Evolutionary conservation across 1,140 invertebrate species (phyloP).

Genomic region (Hyles vespertilio): DNA sequence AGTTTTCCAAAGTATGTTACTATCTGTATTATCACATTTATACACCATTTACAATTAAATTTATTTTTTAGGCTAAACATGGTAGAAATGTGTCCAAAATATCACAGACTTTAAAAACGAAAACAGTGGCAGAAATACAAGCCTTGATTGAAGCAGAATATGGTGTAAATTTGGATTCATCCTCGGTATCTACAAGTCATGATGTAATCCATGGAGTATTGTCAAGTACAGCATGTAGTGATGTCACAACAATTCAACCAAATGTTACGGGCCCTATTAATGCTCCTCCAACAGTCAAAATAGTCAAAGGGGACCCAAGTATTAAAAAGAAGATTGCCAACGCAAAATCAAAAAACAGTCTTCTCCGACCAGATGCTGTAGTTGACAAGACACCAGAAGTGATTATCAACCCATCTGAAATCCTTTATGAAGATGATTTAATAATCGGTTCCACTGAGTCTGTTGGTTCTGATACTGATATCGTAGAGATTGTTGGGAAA

Average conservation of each 20-base stretch:
- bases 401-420: slow-evolving; percentile 38
- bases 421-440: slow-evolving; percentile 57
- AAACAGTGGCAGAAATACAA: slow-evolving; percentile 78
- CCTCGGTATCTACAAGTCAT: no score
- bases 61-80: slow-evolving; percentile 76
- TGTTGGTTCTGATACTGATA: slow-evolving; percentile 39
- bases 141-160: slow-evolving; percentile 68
- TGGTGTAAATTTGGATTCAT: slow-evolving; percentile 44
- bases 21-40: no score
- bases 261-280: slow-evolving; percentile 13
- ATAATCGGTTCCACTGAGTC: slow-evolving; percentile 48
- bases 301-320: slow-evolving; percentile 26
- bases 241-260: no score
- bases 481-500: slow-evolving; percentile 32
- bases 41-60: no score
- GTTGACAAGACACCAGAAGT: slow-evolving; percentile 15
- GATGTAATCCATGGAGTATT: slow-evolving; percentile 24
- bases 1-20: no score
- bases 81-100: slow-evolving; percentile 79
- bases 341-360: slow-evolving; percentile 36
- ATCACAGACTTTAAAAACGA: slow-evolving; percentile 79
- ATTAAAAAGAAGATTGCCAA: slow-evolving; percentile 39
- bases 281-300: slow-evolving; percentile 67
- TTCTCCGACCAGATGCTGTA: slow-evolving; percentile 25
- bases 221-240: no score